Conservation (phyloP, 2,888 invertebrate genomes). For the Stenurella melanura region DNA sequence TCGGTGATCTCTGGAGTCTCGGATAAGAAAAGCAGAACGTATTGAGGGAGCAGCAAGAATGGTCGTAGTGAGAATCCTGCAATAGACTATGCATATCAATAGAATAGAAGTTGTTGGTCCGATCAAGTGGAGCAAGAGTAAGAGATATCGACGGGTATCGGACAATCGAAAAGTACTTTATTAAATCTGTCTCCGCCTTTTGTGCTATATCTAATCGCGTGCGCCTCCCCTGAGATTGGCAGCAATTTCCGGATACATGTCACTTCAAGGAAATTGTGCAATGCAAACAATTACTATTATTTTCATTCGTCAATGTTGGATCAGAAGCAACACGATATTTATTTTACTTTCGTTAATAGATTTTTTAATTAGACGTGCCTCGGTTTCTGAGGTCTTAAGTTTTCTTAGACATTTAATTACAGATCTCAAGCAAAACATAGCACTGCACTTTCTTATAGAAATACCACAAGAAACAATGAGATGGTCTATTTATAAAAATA, state of each 20-base stretch:
- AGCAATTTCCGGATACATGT: slow-evolving; percentile 74
- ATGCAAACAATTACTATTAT: slow-evolving; percentile 72
- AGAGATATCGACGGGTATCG: slow-evolving; percentile 64
- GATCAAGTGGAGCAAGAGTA: slow-evolving; percentile 67
- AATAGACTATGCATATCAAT: slow-evolving; percentile 71
- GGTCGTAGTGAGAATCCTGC: slow-evolving; percentile 54
- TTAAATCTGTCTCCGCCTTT: slow-evolving; percentile 72
- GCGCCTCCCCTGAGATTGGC: slow-evolving; percentile 72
- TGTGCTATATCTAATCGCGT: slow-evolving; percentile 72
- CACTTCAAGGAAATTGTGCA: slow-evolving; percentile 72
- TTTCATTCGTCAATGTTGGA: slow-evolving; percentile 66
- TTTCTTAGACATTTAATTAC: no score
- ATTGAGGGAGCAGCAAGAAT: slow-evolving; percentile 51
- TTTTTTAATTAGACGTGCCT: not conserved
- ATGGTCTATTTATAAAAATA: no score
- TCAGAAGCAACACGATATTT: slow-evolving; percentile 20
- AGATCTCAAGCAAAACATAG: no score
- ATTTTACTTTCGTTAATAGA: slow-evolving; percentile 1
- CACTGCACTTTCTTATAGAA: no score
- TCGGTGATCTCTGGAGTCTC: slow-evolving; percentile 53
- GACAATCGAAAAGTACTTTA: slow-evolving; percentile 72
- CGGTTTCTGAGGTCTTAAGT: no score
- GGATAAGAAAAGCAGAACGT: slow-evolving; percentile 50
- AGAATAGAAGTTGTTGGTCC: slow-evolving; percentile 58
- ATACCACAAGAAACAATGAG: no score